A percentile compares a stretch with the other conserved stretches of the same genome.
phyloP scores from a whole-genome alignment of 2,113 vertebrate species.

The human (Homo sapiens) region GRCh38 chr2:210643501-210644000 shows the following conservation, averaged over 20 bases:
- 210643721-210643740: background rate
- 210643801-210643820: background rate
- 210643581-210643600: background rate
- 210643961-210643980: slow-evolving; percentile 11
- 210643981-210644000: slow-evolving; percentile 24
- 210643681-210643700: background rate
- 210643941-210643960: background rate
- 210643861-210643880: background rate
- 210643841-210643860: background rate
- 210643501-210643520: background rate
- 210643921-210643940: background rate
- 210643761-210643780: background rate
- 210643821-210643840: background rate
- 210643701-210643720: background rate
- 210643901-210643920: background rate
- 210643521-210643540: background rate
- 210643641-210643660: background rate
- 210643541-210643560: background rate
- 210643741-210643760: background rate
- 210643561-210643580: background rate
- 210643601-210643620: background rate
- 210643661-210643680: background rate
- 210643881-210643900: background rate
- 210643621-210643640: background rate
- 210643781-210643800: background rate